A percentile compares a stretch with the other conserved stretches of the same genome.
Conservation (phyloP, 1,140 invertebrate genomes). For the Octopus bimaculoides region DNA sequence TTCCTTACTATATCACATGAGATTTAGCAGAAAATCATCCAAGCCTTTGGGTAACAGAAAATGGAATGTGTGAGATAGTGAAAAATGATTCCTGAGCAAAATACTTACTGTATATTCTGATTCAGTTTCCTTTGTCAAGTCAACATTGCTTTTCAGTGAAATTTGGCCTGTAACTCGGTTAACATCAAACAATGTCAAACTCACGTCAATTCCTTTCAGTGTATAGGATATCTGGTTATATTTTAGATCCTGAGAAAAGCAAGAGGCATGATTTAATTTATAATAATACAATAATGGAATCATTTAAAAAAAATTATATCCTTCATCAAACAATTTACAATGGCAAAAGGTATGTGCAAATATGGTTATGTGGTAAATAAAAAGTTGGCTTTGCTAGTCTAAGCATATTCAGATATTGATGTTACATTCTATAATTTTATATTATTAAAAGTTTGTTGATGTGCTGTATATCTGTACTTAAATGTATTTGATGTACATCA, state of each 20-base stretch:
- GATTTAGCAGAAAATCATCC: not conserved
- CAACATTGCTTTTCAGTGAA: conserved; percentile 13
- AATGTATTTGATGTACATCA: too few relatives aligned
- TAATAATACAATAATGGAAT: too few relatives aligned
- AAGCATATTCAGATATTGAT: too few relatives aligned
- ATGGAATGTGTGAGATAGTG: too few relatives aligned
- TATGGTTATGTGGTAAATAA: too few relatives aligned
- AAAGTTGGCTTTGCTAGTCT: too few relatives aligned
- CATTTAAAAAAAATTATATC: too few relatives aligned
- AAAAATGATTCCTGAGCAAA: not conserved
- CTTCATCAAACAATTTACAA: too few relatives aligned
- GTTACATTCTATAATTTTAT: too few relatives aligned
- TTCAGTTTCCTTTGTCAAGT: conserved; percentile 19
- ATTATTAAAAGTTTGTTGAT: too few relatives aligned
- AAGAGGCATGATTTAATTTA: not conserved
- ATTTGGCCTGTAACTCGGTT: conserved; percentile 23
- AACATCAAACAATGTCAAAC: conserved; percentile 26
- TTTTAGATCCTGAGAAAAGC: not conserved
- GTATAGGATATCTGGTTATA: conserved; percentile 31
- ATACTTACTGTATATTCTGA: conserved; percentile 22
- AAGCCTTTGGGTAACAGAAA: not conserved
- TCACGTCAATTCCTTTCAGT: conserved; percentile 29
- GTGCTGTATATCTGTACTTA: too few relatives aligned
- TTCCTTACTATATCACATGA: not conserved
- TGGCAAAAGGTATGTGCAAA: too few relatives aligned